phyloP scores from a whole-genome alignment of 2,113 vertebrate species.

The Muntiacus muntjak region DNA sequence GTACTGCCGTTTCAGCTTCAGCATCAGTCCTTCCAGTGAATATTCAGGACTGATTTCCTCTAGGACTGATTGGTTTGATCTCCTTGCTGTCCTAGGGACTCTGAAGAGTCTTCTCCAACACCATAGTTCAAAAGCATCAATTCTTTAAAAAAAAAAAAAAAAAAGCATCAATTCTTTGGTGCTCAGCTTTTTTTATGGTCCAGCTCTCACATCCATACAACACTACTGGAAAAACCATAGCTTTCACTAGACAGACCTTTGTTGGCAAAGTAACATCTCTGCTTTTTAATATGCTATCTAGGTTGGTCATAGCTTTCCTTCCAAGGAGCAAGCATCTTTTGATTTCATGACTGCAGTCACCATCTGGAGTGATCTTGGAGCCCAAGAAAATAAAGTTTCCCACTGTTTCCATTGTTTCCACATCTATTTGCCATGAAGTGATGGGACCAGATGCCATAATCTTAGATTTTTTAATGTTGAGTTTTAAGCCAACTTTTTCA shows the following conservation, averaged over 20 bases:
- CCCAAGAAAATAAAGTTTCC: background rate
- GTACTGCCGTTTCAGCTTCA: background rate
- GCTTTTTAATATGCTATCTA: background rate
- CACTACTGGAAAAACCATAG: background rate
- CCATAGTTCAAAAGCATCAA: background rate
- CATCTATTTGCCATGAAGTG: background rate
- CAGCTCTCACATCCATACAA: background rate
- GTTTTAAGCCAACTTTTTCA: background rate
- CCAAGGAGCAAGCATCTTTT: background rate
- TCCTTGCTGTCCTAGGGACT: background rate
- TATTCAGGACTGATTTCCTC: background rate
- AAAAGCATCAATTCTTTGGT: background rate
- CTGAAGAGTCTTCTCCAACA: background rate
- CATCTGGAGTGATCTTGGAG: background rate
- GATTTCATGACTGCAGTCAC: background rate
- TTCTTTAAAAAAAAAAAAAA: background rate
- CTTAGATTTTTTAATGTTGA: background rate
- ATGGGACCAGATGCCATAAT: background rate
- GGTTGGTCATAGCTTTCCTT: background rate
- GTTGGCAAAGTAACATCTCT: too few relatives aligned
- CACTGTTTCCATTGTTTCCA: background rate
- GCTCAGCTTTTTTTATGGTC: background rate
- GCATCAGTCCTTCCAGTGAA: background rate
- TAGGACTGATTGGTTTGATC: background rate
- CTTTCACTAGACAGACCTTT: background rate